Conservation (phyloP, 2,797 vertebrate genomes). For the Anguilla anguilla region DNA sequence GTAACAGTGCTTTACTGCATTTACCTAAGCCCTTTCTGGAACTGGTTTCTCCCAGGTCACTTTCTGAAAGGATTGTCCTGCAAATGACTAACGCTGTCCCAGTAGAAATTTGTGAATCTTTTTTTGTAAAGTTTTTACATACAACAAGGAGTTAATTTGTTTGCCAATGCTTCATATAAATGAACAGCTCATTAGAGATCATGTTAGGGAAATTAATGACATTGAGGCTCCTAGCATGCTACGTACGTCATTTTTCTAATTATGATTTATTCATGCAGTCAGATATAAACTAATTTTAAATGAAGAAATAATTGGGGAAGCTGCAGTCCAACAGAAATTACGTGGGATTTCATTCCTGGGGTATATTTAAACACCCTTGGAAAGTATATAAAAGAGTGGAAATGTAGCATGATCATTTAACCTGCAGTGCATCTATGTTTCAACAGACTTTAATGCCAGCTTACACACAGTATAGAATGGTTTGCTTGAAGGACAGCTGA, state of each 20-base stretch:
- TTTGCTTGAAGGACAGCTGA: background rate
- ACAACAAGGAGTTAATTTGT: background rate
- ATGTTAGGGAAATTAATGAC: background rate
- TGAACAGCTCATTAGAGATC: background rate
- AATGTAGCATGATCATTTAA: background rate
- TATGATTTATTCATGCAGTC: background rate
- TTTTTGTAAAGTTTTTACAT: background rate
- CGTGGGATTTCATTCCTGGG: background rate
- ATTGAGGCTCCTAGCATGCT: background rate
- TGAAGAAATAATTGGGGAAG: background rate
- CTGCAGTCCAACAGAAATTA: background rate
- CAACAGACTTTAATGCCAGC: background rate
- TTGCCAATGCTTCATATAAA: background rate
- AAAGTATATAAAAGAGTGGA: background rate
- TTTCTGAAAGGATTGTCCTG: background rate
- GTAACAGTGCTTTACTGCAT: background rate
- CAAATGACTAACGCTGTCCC: background rate
- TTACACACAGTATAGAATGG: background rate
- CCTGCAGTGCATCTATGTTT: background rate
- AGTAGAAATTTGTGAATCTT: background rate
- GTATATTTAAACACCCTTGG: background rate
- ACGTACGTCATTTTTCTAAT: background rate
- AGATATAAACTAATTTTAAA: background rate
- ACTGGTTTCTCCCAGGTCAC: background rate
- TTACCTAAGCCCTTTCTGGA: background rate